phyloP scores from a whole-genome alignment of 2,797 vertebrate genomes.

The Chloroceryle inda region DNA sequence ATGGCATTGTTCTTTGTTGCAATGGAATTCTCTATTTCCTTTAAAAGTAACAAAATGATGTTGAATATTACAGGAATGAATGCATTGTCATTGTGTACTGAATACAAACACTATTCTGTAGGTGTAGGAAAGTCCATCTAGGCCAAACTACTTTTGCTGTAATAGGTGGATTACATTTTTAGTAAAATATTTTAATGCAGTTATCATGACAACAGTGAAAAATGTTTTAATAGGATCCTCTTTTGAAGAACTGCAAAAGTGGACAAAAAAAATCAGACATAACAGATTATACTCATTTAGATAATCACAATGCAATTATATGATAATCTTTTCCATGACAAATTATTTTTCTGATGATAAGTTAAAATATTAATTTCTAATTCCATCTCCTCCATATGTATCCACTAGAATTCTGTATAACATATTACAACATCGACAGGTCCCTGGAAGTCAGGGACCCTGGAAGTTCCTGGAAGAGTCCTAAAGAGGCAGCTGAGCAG shows the following conservation, averaged over 20 bases:
- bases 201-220: not conserved
- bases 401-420: not conserved
- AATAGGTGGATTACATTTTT: not conserved
- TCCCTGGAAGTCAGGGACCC: not conserved
- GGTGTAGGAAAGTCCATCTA: not conserved
- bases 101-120: not conserved
- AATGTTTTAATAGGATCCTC: not conserved
- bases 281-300: not conserved
- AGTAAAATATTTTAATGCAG: slow-evolving; percentile 3
- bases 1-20: not conserved
- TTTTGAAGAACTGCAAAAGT: not conserved
- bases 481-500: not conserved
- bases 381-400: not conserved
- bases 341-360: not conserved
- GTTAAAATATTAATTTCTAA: slow-evolving; percentile 5
- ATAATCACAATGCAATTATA: slow-evolving; percentile 28
- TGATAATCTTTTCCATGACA: not conserved
- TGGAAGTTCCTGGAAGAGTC: too few relatives aligned
- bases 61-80: not conserved
- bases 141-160: not conserved
- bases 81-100: not conserved
- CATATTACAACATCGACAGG: not conserved
- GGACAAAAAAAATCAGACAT: slow-evolving; percentile 12
- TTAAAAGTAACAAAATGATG: not conserved
- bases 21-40: not conserved